These are phyloP conservation scores for Protomyctophum bolini DNA, from an alignment of 2,113 vertebrate genomes.

Conservation along the genomic window DNA sequence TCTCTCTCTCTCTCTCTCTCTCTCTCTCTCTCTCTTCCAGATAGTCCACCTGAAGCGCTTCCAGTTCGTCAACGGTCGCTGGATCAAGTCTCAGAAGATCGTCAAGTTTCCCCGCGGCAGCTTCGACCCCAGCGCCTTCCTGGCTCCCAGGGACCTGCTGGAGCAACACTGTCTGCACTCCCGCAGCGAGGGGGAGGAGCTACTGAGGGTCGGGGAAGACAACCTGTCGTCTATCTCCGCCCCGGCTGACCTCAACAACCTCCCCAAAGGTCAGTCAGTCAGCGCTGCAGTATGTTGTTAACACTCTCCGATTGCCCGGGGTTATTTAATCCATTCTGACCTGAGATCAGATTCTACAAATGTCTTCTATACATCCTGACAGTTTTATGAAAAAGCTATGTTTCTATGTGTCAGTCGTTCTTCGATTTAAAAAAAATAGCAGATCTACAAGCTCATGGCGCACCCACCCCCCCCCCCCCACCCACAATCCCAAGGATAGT, in stretches of 20 bases:
- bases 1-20: no score
- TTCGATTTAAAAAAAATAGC: no score
- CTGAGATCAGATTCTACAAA: no score
- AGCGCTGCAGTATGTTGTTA: no score
- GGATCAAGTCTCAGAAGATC: constrained; percentile 99
- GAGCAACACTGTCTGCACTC: constrained; percentile 77
- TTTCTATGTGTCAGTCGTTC: no score
- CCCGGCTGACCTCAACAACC: constrained; percentile 79
- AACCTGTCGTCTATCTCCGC: constrained; percentile 83
- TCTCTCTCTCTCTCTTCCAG: constrained; percentile 61
- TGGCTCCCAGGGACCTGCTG: constrained; percentile 89
- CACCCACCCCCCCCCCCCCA: no score
- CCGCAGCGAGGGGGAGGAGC: constrained; percentile 74
- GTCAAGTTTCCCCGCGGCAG: constrained; percentile 94
- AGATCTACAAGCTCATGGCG: no score
- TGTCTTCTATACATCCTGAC: no score
- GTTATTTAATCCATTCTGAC: no score
- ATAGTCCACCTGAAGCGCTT: constrained; percentile 98
- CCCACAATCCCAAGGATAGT: no score
- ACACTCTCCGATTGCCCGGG: no score
- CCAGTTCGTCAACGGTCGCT: constrained; percentile 96
- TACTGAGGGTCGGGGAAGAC: constrained; percentile 76
- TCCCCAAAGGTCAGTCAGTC: constrained; percentile 84
- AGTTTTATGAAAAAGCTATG: no score
- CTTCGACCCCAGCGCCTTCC: constrained; percentile 95